These are phyloP conservation scores for Drosophila sordidula DNA, from an alignment of 2,888 invertebrate genomes.

Conservation along the genomic window DNA sequence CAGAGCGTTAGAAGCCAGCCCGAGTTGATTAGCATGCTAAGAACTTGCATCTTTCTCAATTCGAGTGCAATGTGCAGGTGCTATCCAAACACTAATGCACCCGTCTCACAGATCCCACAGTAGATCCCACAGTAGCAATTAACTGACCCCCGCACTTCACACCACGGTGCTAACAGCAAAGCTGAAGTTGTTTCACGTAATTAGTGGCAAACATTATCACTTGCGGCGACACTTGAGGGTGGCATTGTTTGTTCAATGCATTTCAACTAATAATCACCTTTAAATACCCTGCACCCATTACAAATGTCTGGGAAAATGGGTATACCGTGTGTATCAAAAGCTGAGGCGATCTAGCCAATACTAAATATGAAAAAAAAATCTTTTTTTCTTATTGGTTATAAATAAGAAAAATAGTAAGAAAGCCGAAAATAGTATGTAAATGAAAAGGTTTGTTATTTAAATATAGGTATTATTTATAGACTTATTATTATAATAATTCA, in stretches of 20 bases:
- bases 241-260: conserved; percentile 18
- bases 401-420: too few relatives aligned
- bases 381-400: too few relatives aligned
- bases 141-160: conserved; percentile 35
- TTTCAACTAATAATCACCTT: background rate
- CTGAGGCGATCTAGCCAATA: too few relatives aligned
- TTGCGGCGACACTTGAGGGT: conserved; percentile 1
- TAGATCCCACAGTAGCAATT: conserved; percentile 18
- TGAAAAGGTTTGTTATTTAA: too few relatives aligned
- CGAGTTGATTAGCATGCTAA: conserved; percentile 38
- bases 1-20: background rate
- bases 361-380: too few relatives aligned
- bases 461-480: too few relatives aligned
- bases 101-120: conserved; percentile 3
- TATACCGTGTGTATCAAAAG: background rate
- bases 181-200: conserved; percentile 24
- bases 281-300: background rate
- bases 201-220: conserved; percentile 25
- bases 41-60: conserved; percentile 23
- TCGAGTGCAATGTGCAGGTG: conserved; percentile 1
- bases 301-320: background rate
- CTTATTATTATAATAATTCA: too few relatives aligned
- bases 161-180: conserved; percentile 26
- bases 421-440: too few relatives aligned
- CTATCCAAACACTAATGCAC: background rate